Percentiles rank a stretch among this genome's conserved stretches.
Conservation (phyloP, 2,113 vertebrate species). For the Pantherophis guttatus region DNA sequence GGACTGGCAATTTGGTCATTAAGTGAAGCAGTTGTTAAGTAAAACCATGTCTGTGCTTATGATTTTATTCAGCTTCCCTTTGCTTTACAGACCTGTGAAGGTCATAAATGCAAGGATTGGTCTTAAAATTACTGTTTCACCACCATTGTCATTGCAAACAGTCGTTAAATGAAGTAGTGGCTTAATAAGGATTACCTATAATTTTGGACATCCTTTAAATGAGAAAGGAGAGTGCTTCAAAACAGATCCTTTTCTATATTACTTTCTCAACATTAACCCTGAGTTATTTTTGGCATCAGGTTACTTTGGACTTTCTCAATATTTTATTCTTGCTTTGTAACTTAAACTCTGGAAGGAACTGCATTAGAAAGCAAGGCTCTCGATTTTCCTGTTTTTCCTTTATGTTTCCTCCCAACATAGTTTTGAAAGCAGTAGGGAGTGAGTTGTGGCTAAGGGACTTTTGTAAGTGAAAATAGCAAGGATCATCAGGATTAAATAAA, state of each 20-base stretch:
- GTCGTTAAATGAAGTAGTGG: background rate
- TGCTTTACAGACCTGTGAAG: background rate
- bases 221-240: background rate
- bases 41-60: background rate
- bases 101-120: background rate
- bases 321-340: background rate
- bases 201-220: background rate
- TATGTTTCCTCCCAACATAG: background rate
- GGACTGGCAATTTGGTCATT: background rate
- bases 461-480: background rate
- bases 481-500: background rate
- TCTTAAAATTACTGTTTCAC: background rate
- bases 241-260: background rate
- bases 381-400: background rate
- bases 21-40: background rate
- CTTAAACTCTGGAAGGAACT: background rate
- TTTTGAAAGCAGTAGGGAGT: background rate
- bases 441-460: background rate
- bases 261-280: background rate
- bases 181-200: background rate
- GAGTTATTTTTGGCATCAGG: background rate
- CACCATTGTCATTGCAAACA: background rate
- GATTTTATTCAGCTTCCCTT: background rate
- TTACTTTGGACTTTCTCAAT: background rate
- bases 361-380: background rate